Evolutionary conservation across 1,140 invertebrate genomes (phyloP).

Genomic region (Rhyzopertha dominica): DNA sequence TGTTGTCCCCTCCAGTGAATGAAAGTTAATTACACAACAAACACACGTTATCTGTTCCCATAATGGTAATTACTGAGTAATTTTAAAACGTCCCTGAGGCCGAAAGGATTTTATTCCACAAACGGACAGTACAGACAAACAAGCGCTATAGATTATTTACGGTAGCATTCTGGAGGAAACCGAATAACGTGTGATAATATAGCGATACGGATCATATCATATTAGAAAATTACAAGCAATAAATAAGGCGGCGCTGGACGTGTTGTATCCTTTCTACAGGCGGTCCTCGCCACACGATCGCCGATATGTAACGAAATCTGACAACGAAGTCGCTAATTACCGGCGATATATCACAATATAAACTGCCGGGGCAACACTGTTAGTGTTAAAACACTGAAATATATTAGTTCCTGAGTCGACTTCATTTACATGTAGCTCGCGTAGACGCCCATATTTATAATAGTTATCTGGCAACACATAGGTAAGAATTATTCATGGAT

Average conservation of each 20-base stretch:
- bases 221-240: slow-evolving; percentile 34
- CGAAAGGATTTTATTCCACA: too few relatives aligned
- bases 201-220: slow-evolving; percentile 33
- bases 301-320: slow-evolving; percentile 40
- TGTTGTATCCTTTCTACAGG: slow-evolving; percentile 28
- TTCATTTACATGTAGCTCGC: slow-evolving; percentile 39
- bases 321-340: slow-evolving; percentile 42
- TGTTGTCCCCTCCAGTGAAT: too few relatives aligned
- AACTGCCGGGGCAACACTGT: slow-evolving; percentile 36
- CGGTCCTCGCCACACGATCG: slow-evolving; percentile 26
- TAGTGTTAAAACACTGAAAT: slow-evolving; percentile 44
- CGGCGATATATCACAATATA: slow-evolving; percentile 43
- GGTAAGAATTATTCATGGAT: slow-evolving; percentile 38
- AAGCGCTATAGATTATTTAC: too few relatives aligned
- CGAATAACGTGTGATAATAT: slow-evolving; percentile 32
- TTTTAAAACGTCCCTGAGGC: too few relatives aligned
- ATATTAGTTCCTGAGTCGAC: slow-evolving; percentile 39
- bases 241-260: slow-evolving; percentile 37
- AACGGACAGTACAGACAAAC: too few relatives aligned
- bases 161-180: too few relatives aligned
- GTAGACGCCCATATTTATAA: slow-evolving; percentile 39
- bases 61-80: too few relatives aligned
- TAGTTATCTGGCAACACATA: slow-evolving; percentile 36
- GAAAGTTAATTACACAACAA: too few relatives aligned
- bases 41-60: too few relatives aligned